Percentiles rank a stretch among this genome's conserved stretches.
These are phyloP conservation scores for Rhodeus uyekii DNA, from an alignment of 2,797 vertebrate species.

Conservation along the genomic window DNA sequence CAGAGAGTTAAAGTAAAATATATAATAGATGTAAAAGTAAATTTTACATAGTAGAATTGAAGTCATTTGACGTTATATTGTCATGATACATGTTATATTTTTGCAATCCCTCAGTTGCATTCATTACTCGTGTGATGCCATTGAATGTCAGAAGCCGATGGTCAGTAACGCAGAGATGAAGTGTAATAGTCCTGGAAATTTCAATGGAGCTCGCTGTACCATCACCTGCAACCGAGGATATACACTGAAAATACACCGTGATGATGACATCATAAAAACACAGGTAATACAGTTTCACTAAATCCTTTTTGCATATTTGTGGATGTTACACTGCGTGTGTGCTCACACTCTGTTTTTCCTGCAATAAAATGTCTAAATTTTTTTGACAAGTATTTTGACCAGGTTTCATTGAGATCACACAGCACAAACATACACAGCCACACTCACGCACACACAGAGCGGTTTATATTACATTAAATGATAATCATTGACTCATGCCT, in stretches of 20 bases:
- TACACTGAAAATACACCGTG: constrained; percentile 86
- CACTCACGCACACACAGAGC: constrained; percentile 7
- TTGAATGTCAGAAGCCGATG: constrained; percentile 86
- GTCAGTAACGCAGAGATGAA: constrained; percentile 86
- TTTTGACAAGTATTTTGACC: constrained; percentile 17
- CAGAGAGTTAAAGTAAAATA: neutral
- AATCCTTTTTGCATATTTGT: neutral
- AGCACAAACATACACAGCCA: constrained; percentile 17
- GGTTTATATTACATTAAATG: constrained; percentile 45
- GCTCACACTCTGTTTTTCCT: constrained; percentile 9
- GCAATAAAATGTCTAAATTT: neutral
- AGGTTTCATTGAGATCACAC: constrained; percentile 11
- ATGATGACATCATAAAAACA: constrained; percentile 87
- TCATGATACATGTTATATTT: neutral
- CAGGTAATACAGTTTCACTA: constrained; percentile 76
- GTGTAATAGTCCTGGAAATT: constrained; percentile 81
- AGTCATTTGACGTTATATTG: neutral
- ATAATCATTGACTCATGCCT: constrained; percentile 44
- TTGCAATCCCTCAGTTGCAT: constrained; percentile 81
- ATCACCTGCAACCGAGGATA: constrained; percentile 89
- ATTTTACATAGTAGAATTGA: neutral
- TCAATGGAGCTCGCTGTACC: constrained; percentile 87
- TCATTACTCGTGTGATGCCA: constrained; percentile 91
- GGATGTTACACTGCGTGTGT: neutral
- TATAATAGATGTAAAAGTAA: neutral